Evolutionary conservation across 2,113 vertebrate genomes (phyloP).

Genomic region (Haemorhous mexicanus): DNA sequence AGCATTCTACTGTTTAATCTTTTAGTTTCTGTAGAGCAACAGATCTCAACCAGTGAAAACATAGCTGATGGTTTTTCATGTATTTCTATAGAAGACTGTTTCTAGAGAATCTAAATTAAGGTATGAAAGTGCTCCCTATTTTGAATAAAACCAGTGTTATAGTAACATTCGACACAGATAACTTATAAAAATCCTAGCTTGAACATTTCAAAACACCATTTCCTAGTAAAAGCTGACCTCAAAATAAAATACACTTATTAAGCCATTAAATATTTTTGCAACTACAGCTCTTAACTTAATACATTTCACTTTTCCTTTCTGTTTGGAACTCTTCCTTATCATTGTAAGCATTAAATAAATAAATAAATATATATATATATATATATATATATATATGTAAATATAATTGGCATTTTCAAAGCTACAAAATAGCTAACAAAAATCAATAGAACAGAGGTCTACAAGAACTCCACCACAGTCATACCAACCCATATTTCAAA

Average conservation of each 20-base stretch:
- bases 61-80: rapidly evolving
- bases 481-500: rapidly evolving
- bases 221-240: rapidly evolving
- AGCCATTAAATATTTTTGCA: rapidly evolving
- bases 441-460: rapidly evolving
- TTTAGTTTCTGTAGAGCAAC: rapidly evolving
- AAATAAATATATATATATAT: too few relatives aligned
- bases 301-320: rapidly evolving
- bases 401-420: rapidly evolving
- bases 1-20: rapidly evolving
- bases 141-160: rapidly evolving
- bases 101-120: rapidly evolving
- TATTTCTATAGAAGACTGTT: rapidly evolving
- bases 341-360: rapidly evolving
- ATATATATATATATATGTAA: too few relatives aligned
- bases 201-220: rapidly evolving
- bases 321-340: rapidly evolving
- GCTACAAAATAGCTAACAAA: rapidly evolving
- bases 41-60: rapidly evolving
- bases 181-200: rapidly evolving
- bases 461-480: rapidly evolving
- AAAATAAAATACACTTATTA: rapidly evolving
- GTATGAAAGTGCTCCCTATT: rapidly evolving
- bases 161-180: not conserved
- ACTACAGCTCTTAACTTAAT: rapidly evolving